Percentiles rank a stretch among this genome's conserved stretches.
Evolutionary conservation across 2,797 vertebrate species (phyloP).

Genomic region (Myioborus miniatus): DNA sequence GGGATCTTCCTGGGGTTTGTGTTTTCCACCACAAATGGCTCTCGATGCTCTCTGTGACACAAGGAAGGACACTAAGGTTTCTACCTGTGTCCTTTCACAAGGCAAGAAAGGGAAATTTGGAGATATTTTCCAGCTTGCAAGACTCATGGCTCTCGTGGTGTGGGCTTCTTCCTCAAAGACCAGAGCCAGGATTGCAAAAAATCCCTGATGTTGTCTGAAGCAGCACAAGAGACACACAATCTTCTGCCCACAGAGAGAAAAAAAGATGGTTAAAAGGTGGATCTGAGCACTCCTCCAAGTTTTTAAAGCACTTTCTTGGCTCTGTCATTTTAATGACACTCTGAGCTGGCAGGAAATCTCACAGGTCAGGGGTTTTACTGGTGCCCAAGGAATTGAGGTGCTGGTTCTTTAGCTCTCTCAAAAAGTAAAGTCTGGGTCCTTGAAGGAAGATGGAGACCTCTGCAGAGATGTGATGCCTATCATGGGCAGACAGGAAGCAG

Average conservation of each 20-base stretch:
- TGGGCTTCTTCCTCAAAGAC: neutral
- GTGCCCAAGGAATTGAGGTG: neutral
- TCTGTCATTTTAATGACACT: neutral
- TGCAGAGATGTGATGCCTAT: neutral
- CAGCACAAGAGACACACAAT: neutral
- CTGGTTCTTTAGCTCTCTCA: neutral
- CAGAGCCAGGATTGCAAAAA: neutral
- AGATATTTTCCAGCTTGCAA: neutral
- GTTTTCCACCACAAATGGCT: neutral
- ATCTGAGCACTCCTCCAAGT: neutral
- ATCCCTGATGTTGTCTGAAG: neutral
- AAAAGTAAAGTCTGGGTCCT: neutral
- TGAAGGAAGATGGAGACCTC: neutral
- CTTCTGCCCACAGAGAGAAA: neutral
- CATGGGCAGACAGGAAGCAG: neutral
- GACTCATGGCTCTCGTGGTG: rapidly evolving
- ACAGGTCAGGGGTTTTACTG: neutral
- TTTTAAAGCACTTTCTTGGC: neutral
- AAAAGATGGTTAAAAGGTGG: neutral
- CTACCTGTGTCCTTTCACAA: neutral
- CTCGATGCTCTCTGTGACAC: neutral
- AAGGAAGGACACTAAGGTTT: neutral
- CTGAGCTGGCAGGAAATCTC: neutral
- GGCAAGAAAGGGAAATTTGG: neutral
- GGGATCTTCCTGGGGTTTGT: neutral